These are phyloP conservation scores for Orthosia gothica DNA, from an alignment of 2,888 invertebrate genomes.

Conservation along the genomic window DNA sequence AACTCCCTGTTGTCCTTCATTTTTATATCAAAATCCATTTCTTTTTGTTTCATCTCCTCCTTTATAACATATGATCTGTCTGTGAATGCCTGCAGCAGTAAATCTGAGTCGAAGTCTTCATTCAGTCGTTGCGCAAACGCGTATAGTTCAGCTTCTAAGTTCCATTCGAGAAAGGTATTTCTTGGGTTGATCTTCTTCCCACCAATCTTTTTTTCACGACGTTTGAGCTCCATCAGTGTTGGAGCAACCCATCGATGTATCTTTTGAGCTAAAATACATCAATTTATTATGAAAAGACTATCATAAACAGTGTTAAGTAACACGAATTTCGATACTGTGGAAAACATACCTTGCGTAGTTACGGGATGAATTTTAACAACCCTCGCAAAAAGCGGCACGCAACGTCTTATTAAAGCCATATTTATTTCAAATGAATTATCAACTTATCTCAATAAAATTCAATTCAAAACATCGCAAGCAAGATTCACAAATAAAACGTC, in stretches of 20 bases:
- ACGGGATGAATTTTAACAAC: constrained; percentile 72
- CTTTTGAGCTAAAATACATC: constrained; percentile 76
- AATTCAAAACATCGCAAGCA: constrained; percentile 53
- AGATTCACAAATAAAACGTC: constrained; percentile 47
- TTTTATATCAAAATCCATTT: constrained; percentile 93
- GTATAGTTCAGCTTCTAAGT: constrained; percentile 96
- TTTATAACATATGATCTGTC: constrained; percentile 95
- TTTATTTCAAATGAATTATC: constrained; percentile 35
- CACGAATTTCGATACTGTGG: not conserved
- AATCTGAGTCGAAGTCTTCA: constrained; percentile 94
- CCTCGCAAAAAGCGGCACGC: constrained; percentile 77
- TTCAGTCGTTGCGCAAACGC: constrained; percentile 96
- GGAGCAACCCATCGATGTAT: constrained; percentile 94
- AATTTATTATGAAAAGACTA: not conserved
- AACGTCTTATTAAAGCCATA: constrained; percentile 84
- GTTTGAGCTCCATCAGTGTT: constrained; percentile 92
- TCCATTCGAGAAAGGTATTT: constrained; percentile 96
- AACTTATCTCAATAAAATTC: constrained; percentile 2
- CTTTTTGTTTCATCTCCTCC: constrained; percentile 93
- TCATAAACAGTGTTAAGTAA: constrained; percentile 13
- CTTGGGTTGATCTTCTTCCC: constrained; percentile 90
- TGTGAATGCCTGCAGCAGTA: constrained; percentile 95
- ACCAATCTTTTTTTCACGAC: constrained; percentile 91
- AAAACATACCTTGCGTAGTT: constrained; percentile 77
- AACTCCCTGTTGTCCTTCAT: constrained; percentile 94